A percentile compares a stretch with the other conserved stretches of the same genome.
phyloP scores from a whole-genome alignment of 2,113 vertebrate genomes.

The Peromyscus polionotus region DNA sequence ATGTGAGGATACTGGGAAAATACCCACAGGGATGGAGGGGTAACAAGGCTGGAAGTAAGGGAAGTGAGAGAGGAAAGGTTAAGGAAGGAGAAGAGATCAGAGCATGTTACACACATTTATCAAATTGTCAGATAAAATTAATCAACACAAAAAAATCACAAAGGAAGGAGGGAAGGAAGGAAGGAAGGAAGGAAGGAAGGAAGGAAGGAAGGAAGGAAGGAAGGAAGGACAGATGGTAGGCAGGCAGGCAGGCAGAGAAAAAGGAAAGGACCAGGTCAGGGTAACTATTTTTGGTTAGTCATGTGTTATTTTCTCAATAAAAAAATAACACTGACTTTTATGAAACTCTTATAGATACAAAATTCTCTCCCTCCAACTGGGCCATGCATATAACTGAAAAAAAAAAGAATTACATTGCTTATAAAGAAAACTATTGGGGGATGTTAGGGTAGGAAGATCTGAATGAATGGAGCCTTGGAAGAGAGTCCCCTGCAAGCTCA shows the following conservation, averaged over 20 bases:
- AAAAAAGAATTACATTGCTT: neutral
- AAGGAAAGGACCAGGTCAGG: neutral
- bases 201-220: neutral
- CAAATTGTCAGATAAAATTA: neutral
- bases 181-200: accelerated
- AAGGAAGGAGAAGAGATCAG: neutral
- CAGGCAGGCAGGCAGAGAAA: neutral
- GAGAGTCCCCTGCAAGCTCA: neutral
- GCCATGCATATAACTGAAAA: neutral
- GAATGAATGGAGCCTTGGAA: neutral
- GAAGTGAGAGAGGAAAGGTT: neutral
- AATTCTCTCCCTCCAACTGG: neutral
- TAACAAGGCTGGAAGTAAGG: neutral
- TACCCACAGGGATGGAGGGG: accelerated
- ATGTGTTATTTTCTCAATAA: neutral
- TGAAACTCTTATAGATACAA: neutral
- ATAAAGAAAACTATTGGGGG: neutral
- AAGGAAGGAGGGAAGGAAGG: neutral
- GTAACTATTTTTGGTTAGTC: neutral
- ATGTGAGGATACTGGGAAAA: too few relatives aligned
- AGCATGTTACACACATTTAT: neutral
- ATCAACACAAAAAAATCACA: neutral
- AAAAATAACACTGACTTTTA: neutral
- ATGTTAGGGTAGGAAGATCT: neutral
- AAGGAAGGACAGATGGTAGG: neutral